These are phyloP conservation scores for Matsumurasca onukii DNA, from an alignment of 1,140 invertebrate species.

Conservation along the genomic window DNA sequence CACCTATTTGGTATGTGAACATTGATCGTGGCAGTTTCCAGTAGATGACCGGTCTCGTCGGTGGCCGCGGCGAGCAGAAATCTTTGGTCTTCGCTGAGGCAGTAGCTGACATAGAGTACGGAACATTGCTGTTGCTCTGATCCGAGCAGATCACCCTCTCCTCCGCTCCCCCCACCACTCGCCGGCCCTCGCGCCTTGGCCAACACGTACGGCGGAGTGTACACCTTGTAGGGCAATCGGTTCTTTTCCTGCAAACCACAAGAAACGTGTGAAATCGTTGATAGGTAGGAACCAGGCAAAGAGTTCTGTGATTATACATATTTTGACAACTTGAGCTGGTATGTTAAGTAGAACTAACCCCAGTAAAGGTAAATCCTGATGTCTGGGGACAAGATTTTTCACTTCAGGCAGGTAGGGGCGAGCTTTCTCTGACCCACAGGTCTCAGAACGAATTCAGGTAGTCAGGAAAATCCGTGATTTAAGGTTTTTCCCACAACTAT, in stretches of 20 bases:
- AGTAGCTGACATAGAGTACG: constrained; percentile 94
- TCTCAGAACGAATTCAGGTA: too few species aligned
- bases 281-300: too few species aligned
- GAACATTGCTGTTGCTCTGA: constrained; percentile 63
- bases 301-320: too few species aligned
- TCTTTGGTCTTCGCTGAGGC: constrained; percentile 90
- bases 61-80: constrained; percentile 93
- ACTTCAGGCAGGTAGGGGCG: too few species aligned
- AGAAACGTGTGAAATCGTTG: not conserved
- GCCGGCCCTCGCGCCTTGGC: constrained; percentile 85
- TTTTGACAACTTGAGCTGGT: too few species aligned
- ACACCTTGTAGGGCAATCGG: constrained; percentile 74
- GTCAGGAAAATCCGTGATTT: too few species aligned
- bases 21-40: constrained; percentile 92
- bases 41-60: constrained; percentile 91
- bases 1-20: constrained; percentile 88
- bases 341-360: too few species aligned
- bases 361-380: too few species aligned
- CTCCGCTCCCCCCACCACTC: constrained; percentile 43
- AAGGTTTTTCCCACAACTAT: too few species aligned
- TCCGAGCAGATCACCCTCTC: constrained; percentile 33
- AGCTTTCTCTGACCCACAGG: too few species aligned
- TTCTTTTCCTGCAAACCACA: constrained; percentile 67
- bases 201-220: constrained; percentile 89
- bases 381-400: too few species aligned